phyloP scores from a whole-genome alignment of 2,797 vertebrate species.

The Dallia pectoralis region DNA sequence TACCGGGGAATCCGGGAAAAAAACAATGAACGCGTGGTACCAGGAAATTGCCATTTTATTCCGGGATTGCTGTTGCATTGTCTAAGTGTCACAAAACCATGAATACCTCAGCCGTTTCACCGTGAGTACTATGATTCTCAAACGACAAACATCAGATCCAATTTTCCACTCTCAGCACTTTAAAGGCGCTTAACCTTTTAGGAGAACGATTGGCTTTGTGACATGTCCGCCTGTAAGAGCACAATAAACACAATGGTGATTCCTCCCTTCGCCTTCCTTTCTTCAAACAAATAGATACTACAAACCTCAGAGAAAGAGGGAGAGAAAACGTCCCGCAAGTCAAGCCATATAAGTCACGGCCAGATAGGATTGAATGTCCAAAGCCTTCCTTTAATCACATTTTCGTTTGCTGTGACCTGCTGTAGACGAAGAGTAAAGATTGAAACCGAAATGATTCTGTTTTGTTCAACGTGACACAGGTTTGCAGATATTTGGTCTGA shows the following conservation, averaged over 20 bases:
- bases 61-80: neutral
- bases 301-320: neutral
- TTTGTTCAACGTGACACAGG: conserved; percentile 1
- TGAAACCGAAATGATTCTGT: conserved; percentile 5
- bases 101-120: neutral
- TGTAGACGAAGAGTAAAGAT: neutral
- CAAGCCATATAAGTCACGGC: neutral
- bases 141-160: conserved; percentile 48
- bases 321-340: neutral
- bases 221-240: neutral
- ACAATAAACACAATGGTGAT: neutral
- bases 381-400: neutral
- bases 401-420: neutral
- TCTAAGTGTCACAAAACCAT: neutral
- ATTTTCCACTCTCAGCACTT: conserved; percentile 42
- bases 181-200: neutral
- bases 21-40: neutral
- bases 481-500: conserved; percentile 2
- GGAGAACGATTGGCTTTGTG: neutral
- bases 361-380: neutral
- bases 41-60: neutral
- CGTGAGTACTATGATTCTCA: conserved; percentile 42
- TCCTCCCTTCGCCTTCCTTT: neutral
- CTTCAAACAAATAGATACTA: neutral
- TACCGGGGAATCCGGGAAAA: conserved; percentile 30